These are phyloP conservation scores for Hiodon tergisus DNA, from an alignment of 2,113 vertebrate species.

Conservation along the genomic window DNA sequence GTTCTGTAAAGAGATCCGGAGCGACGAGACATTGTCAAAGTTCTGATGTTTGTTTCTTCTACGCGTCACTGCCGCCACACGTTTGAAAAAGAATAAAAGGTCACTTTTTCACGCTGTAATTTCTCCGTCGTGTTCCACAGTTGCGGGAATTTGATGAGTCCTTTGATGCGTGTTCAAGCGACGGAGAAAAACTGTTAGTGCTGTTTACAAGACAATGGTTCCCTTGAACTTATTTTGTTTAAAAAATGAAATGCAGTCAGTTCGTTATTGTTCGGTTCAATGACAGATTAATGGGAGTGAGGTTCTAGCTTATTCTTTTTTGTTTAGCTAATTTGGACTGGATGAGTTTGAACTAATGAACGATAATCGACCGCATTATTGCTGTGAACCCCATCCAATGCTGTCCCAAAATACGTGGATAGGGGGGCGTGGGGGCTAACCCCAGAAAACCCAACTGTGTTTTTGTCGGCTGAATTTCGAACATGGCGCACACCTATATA, in stretches of 20 bases:
- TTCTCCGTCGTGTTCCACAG: background rate
- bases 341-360: background rate
- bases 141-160: background rate
- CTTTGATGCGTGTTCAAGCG: slow-evolving; percentile 6
- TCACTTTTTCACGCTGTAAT: slow-evolving; percentile 4
- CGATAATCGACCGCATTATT: no score
- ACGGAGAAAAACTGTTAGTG: background rate
- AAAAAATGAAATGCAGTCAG: slow-evolving; percentile 3
- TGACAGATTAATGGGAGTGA: no score
- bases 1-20: background rate
- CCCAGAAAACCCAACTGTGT: no score
- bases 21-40: background rate
- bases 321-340: background rate
- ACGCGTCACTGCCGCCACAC: background rate
- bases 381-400: no score
- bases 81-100: background rate
- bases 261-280: background rate
- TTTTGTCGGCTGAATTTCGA: no score
- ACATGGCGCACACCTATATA: no score
- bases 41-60: background rate
- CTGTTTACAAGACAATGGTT: slow-evolving; percentile 8
- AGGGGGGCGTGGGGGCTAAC: no score
- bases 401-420: no score
- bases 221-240: background rate
- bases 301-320: background rate